Evolutionary conservation across 2,797 vertebrate genomes (phyloP).

Genomic region (Phylloscopus collybita): DNA sequence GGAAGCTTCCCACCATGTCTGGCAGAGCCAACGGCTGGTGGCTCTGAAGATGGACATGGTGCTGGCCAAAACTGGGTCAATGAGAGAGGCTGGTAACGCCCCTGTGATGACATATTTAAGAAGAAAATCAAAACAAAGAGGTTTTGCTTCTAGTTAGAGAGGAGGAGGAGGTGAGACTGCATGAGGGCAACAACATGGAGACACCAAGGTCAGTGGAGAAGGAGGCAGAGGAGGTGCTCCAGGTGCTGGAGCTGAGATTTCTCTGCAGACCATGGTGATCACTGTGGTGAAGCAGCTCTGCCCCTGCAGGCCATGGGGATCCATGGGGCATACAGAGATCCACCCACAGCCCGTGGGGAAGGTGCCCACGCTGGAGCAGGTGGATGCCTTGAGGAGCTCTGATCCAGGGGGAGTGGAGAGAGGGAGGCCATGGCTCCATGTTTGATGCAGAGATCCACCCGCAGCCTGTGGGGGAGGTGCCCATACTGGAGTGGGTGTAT

Average conservation of each 20-base stretch:
- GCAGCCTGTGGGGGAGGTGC: background rate
- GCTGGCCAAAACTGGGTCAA: background rate
- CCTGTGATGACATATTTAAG: background rate
- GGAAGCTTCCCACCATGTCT: background rate
- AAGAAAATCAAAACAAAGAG: background rate
- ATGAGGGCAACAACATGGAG: background rate
- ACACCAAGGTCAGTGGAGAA: background rate
- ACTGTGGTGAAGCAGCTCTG: background rate
- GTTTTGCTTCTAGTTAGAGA: background rate
- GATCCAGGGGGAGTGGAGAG: background rate
- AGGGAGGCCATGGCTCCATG: too few relatives aligned
- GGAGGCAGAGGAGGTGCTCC: background rate
- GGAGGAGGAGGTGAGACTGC: background rate
- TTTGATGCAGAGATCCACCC: background rate
- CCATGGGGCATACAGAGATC: background rate
- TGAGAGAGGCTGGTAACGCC: background rate
- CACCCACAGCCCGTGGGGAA: accelerated
- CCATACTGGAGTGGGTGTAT: too few relatives aligned
- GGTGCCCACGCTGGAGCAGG: background rate
- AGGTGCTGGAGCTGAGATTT: background rate
- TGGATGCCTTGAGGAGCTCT: background rate
- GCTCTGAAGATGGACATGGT: background rate
- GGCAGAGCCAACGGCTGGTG: background rate
- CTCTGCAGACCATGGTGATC: too few relatives aligned
- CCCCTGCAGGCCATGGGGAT: background rate